Percentiles rank a stretch among this genome's conserved stretches.
These are phyloP conservation scores for Myodes glareolus DNA, from an alignment of 2,113 vertebrate genomes.

Conservation along the genomic window DNA sequence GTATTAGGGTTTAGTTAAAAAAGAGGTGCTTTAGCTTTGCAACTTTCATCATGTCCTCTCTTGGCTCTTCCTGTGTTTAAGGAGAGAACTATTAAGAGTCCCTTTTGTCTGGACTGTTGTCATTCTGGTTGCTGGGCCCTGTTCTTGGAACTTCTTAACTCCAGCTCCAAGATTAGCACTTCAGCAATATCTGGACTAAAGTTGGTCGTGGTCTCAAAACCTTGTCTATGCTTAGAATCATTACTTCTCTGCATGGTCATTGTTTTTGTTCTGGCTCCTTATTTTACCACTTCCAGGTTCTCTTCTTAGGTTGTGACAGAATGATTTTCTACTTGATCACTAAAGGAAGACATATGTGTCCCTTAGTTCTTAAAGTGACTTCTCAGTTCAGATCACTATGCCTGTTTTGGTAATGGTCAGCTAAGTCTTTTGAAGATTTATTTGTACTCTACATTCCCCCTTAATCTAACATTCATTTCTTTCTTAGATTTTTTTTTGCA, in stretches of 20 bases:
- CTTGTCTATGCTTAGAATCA: background rate
- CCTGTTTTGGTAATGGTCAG: background rate
- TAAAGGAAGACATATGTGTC: background rate
- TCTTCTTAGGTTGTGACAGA: background rate
- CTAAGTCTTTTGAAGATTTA: background rate
- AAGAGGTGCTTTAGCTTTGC: background rate
- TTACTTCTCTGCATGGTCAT: background rate
- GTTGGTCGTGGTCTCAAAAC: constrained; percentile 19
- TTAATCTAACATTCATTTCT: background rate
- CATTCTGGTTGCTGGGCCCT: background rate
- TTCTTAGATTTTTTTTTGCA: background rate
- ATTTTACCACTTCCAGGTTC: background rate
- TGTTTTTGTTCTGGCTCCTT: constrained; percentile 1
- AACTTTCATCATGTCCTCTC: background rate
- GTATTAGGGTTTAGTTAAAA: constrained; percentile 51
- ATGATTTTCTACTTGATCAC: background rate
- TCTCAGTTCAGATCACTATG: background rate
- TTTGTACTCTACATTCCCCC: background rate
- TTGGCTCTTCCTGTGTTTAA: background rate
- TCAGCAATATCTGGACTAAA: background rate
- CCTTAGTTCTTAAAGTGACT: background rate
- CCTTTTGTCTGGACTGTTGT: background rate
- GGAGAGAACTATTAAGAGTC: background rate
- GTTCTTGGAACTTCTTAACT: background rate
- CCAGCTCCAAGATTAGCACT: background rate